phyloP scores from a whole-genome alignment of 2,797 vertebrate genomes.

The Mus spretus region DNA sequence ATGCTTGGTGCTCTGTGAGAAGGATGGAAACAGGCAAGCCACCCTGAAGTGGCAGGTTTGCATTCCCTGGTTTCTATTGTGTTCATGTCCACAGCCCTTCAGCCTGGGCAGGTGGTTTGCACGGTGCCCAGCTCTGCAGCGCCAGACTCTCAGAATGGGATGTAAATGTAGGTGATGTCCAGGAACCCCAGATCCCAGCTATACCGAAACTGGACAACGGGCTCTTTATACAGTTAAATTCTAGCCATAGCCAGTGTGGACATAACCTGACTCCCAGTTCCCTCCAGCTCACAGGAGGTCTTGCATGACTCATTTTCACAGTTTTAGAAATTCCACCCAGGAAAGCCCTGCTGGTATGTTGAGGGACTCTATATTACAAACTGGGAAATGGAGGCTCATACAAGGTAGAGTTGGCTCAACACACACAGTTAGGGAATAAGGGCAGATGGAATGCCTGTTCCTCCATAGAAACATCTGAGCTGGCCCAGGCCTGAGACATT shows the following conservation, averaged over 20 bases:
- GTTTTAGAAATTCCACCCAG: accelerated
- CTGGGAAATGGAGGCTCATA: accelerated
- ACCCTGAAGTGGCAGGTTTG: accelerated
- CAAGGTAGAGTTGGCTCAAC: neutral
- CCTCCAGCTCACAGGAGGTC: neutral
- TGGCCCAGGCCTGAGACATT: neutral
- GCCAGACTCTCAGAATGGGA: neutral
- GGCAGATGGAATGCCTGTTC: accelerated
- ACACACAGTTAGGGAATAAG: accelerated
- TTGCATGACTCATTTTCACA: accelerated
- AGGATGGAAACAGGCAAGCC: no score
- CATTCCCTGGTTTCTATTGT: no score
- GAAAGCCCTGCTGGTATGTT: neutral
- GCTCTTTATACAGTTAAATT: accelerated
- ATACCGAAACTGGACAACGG: accelerated
- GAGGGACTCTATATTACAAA: no score
- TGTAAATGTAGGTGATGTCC: neutral
- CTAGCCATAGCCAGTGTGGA: accelerated
- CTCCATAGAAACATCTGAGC: neutral
- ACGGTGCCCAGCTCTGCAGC: accelerated
- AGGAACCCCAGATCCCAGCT: neutral
- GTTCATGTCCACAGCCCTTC: no score
- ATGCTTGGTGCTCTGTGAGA: accelerated
- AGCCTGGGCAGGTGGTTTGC: no score
- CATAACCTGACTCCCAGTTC: neutral